Conservation (phyloP, 2,888 invertebrate species). For the Torymus texanus region DNA sequence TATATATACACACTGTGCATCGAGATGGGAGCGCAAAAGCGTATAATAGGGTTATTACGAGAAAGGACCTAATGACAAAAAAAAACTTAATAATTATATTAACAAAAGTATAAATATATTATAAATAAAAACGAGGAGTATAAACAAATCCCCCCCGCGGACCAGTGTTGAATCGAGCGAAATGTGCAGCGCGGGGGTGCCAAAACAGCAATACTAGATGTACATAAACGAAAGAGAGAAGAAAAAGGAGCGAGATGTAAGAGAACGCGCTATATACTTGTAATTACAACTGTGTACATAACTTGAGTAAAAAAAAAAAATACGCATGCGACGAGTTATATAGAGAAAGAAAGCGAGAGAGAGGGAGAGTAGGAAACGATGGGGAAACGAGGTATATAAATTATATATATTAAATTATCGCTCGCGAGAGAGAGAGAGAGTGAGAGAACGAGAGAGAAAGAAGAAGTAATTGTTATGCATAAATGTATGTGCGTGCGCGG, state of each 20-base stretch:
- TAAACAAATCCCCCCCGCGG: conserved; percentile 55
- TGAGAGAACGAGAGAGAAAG: conserved; percentile 24
- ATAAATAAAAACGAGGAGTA: conserved; percentile 1
- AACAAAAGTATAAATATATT: conserved; percentile 15
- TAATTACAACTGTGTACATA: conserved; percentile 43
- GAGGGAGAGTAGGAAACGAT: no score
- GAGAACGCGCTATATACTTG: conserved; percentile 46
- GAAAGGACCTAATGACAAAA: conserved; percentile 47
- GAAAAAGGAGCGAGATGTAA: no score
- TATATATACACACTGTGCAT: conserved; percentile 5
- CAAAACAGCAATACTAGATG: conserved; percentile 74
- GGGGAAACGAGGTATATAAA: conserved; percentile 21
- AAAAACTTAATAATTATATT: conserved; percentile 4
- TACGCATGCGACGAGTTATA: conserved; percentile 34
- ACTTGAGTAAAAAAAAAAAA: conserved; percentile 9
- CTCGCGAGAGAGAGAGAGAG: no score
- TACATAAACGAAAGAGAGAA: conserved; percentile 63
- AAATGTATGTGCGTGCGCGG: conserved; percentile 44
- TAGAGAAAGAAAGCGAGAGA: no score
- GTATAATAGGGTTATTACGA: conserved; percentile 40
- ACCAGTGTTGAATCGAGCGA: conserved; percentile 52
- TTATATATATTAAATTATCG: conserved; percentile 7
- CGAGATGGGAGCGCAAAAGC: conserved; percentile 10
- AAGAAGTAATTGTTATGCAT: conserved; percentile 44
- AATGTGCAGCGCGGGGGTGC: conserved; percentile 65